Percentiles rank a stretch among this genome's conserved stretches.
phyloP scores from a whole-genome alignment of 2,888 invertebrate species.

The Philonicus albiceps region DNA sequence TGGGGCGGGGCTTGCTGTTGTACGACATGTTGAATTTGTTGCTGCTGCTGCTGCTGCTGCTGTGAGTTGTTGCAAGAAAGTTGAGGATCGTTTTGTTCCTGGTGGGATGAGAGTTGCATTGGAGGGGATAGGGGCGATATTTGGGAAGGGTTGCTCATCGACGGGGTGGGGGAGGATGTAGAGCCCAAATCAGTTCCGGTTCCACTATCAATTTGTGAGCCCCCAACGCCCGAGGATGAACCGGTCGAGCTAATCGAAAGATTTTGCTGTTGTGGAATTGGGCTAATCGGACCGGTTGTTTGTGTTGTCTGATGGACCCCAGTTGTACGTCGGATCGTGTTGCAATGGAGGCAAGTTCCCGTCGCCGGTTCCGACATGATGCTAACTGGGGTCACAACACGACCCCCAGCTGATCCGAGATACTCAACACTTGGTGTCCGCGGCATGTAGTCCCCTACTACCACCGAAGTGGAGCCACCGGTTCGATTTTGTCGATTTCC shows the following conservation, averaged over 20 bases:
- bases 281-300: conserved; percentile 63
- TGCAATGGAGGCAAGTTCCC: conserved; percentile 61
- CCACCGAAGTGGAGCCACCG: neutral
- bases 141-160: conserved; percentile 52
- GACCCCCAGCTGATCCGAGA: conserved; percentile 51
- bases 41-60: neutral
- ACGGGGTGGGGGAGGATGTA: conserved; percentile 50
- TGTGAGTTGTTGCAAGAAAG: neutral
- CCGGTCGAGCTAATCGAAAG: neutral
- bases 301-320: conserved; percentile 64
- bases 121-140: conserved; percentile 51
- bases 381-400: conserved; percentile 53
- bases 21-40: neutral
- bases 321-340: conserved; percentile 61
- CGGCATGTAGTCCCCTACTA: conserved; percentile 51
- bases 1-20: conserved; percentile 41
- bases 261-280: conserved; percentile 56
- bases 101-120: conserved; percentile 43
- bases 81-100: conserved; percentile 42
- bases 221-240: neutral
- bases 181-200: conserved; percentile 44
- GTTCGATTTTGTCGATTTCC: neutral
- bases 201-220: conserved; percentile 40
- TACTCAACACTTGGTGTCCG: conserved; percentile 54
- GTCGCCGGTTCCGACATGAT: conserved; percentile 50